Evolutionary conservation across 2,797 vertebrate species (phyloP).

Genomic region (Dromococcyx pavoninus): DNA sequence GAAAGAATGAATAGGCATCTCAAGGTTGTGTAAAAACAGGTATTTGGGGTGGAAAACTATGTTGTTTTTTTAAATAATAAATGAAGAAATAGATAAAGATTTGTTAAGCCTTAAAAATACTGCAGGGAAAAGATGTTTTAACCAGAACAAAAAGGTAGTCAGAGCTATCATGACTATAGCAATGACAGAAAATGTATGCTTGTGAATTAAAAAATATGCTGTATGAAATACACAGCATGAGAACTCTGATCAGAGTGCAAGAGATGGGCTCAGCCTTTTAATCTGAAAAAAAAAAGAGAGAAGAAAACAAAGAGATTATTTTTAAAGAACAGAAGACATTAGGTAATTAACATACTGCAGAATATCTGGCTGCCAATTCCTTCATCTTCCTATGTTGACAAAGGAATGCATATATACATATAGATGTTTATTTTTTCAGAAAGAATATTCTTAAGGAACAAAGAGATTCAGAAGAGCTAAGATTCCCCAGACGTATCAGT

Average conservation of each 20-base stretch:
- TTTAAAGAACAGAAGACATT: conserved; percentile 38
- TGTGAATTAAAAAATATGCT: conserved; percentile 16
- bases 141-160: neutral
- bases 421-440: neutral
- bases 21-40: conserved; percentile 65
- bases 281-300: neutral
- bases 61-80: conserved; percentile 65
- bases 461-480: conserved; percentile 12
- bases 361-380: neutral
- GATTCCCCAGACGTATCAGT: conserved; percentile 33
- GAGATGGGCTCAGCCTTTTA: neutral
- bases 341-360: conserved; percentile 23
- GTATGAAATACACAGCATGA: neutral
- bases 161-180: neutral
- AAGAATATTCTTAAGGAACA: neutral
- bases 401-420: conserved; percentile 30
- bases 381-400: conserved; percentile 43
- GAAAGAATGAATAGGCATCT: conserved; percentile 64
- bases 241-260: neutral
- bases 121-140: conserved; percentile 17
- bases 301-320: neutral
- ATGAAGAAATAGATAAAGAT: conserved; percentile 60
- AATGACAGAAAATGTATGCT: neutral
- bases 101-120: conserved; percentile 46
- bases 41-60: conserved; percentile 35